These are phyloP conservation scores for Eristalis arbustorum DNA, from an alignment of 2,888 invertebrate species.

Conservation along the genomic window DNA sequence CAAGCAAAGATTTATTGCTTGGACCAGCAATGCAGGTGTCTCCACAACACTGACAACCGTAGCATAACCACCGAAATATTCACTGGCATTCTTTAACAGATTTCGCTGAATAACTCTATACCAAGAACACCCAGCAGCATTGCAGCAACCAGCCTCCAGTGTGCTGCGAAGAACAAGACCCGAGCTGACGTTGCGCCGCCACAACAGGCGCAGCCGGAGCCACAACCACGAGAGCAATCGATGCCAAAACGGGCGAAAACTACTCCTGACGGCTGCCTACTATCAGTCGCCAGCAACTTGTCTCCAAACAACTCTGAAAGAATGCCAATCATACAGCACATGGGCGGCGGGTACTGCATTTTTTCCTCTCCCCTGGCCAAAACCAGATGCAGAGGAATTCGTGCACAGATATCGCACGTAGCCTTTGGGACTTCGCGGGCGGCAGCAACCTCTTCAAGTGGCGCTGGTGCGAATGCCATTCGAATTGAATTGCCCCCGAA, in stretches of 20 bases:
- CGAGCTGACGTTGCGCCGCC: not conserved
- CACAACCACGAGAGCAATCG: constrained; percentile 17
- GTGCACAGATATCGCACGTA: constrained; percentile 25
- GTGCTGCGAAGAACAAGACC: constrained; percentile 20
- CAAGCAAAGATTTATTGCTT: constrained; percentile 27
- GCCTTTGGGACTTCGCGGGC: not conserved
- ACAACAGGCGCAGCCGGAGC: constrained; percentile 7
- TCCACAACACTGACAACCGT: constrained; percentile 19
- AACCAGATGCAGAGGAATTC: constrained; percentile 59
- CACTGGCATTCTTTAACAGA: constrained; percentile 34
- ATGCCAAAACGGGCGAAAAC: constrained; percentile 34
- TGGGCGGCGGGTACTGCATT: constrained; percentile 13
- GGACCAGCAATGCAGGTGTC: constrained; percentile 42
- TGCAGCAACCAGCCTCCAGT: not conserved
- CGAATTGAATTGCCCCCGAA: constrained; percentile 37
- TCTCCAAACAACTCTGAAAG: constrained; percentile 45
- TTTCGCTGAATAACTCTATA: constrained; percentile 39
- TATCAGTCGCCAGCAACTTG: constrained; percentile 38
- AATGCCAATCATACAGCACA: constrained; percentile 50
- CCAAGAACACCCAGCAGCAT: constrained; percentile 32
- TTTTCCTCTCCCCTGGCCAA: not conserved
- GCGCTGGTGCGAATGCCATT: constrained; percentile 18
- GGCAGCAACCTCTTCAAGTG: constrained; percentile 25
- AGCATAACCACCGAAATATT: constrained; percentile 42
- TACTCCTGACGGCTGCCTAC: constrained; percentile 56